Conservation (phyloP, 2,888 invertebrate species). For the Sussaba pulchella region DNA sequence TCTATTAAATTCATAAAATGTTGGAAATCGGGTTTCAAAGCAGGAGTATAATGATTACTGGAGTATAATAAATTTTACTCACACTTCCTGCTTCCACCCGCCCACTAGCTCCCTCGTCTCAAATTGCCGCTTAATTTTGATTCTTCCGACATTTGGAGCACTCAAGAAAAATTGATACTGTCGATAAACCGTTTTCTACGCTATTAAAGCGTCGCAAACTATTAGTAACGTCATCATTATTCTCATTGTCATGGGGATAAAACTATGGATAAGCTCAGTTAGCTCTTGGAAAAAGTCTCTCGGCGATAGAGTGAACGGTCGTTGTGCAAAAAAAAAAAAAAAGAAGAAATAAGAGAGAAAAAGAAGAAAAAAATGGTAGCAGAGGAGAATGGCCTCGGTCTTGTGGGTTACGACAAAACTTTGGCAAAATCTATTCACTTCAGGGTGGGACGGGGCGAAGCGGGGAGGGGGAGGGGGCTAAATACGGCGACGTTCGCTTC, state of each 20-base stretch:
- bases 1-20: too few relatives aligned
- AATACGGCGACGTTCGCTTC: conserved; percentile 52
- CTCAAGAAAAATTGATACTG: too few relatives aligned
- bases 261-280: conserved; percentile 6
- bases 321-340: conserved; percentile 3
- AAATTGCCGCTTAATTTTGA: too few relatives aligned
- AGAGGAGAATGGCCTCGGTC: conserved; percentile 27
- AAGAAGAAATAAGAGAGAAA: conserved; percentile 1
- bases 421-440: conserved; percentile 58
- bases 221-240: conserved; percentile 12
- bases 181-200: not conserved
- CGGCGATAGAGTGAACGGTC: conserved; percentile 26
- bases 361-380: not conserved
- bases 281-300: conserved; percentile 21
- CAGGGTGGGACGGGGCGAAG: not conserved
- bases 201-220: not conserved
- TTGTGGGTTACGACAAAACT: conserved; percentile 44
- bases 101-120: not conserved
- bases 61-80: too few relatives aligned
- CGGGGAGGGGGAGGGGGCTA: conserved; percentile 9
- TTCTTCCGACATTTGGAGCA: too few relatives aligned
- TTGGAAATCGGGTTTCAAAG: too few relatives aligned
- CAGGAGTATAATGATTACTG: too few relatives aligned
- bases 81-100: too few relatives aligned
- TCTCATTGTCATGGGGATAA: conserved; percentile 5